A percentile compares a stretch with the other conserved stretches of the same genome.
phyloP scores from a whole-genome alignment of 2,113 vertebrate species.

The Grammomys dolichurus region DNA sequence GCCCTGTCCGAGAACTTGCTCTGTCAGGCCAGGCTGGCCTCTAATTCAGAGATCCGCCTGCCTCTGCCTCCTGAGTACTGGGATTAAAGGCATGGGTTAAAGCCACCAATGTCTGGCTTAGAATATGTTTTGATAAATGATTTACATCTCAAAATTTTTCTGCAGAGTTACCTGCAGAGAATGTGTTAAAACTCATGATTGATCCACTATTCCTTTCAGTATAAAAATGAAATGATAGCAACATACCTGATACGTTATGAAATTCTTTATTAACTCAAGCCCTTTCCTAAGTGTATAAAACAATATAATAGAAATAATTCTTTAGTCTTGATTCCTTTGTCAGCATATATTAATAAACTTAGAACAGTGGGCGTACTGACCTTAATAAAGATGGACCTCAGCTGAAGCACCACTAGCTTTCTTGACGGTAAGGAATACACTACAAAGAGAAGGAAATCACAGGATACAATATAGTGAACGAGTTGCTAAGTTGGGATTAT shows the following conservation, averaged over 20 bases:
- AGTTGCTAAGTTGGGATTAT: slow-evolving; percentile 35
- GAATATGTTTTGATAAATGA: slow-evolving; percentile 21
- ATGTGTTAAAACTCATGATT: neutral
- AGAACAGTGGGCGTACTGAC: slow-evolving; percentile 84
- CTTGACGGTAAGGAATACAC: slow-evolving; percentile 92
- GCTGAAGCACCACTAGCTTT: slow-evolving; percentile 94
- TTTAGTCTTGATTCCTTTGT: slow-evolving; percentile 58
- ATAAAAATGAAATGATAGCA: slow-evolving; percentile 29
- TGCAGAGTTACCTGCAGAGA: neutral
- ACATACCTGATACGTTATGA: slow-evolving; percentile 7
- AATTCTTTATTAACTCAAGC: slow-evolving; percentile 38
- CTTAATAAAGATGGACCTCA: slow-evolving; percentile 95
- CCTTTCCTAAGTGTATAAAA: slow-evolving; percentile 35
- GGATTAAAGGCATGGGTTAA: neutral
- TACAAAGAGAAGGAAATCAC: slow-evolving; percentile 80
- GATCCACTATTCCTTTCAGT: slow-evolving; percentile 45
- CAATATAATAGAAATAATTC: slow-evolving; percentile 1
- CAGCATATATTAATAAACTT: slow-evolving; percentile 25
- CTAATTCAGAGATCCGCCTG: neutral
- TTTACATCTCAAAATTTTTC: slow-evolving; percentile 42
- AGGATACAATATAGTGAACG: slow-evolving; percentile 39
- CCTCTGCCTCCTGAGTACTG: neutral
- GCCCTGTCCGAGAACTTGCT: neutral
- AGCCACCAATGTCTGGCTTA: neutral
- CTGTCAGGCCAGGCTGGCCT: neutral